Base-by-base conservation (phyloP, 2,113 vertebrate species). In the Callipepla californica region DNA sequence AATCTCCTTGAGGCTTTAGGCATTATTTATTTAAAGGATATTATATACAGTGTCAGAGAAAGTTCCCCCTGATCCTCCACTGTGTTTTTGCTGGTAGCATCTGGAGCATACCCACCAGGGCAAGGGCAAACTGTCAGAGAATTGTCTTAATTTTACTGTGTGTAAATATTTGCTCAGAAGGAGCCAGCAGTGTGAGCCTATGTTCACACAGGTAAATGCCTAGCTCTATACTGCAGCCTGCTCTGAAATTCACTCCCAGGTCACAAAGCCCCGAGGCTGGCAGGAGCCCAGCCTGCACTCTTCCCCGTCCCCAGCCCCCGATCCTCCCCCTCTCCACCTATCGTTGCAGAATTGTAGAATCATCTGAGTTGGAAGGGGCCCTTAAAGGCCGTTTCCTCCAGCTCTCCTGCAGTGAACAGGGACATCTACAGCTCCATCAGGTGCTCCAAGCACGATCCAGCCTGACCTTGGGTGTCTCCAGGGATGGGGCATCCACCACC, bases 1-100 rank as follows among this genome's bases (percentile, higher is more conserved):
- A 94, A 95, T 94, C 93, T 95, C 94, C 92, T 96, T 32, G 53
- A 91, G 94, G 80, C 82, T 95, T 95, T 93, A 90, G 92, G 81
- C 89, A 94, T 96, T 95, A 94, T 94, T 97, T 96, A 95, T 95
- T 96, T 95, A 97, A 96, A 95, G 75, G 88, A 91, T 96, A 94
- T 87, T 93, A 94, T 78, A 94, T 78, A 88, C 91, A 92, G 91
- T 85, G 90, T 63, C 93, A 94, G 82, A 90, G 94, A 89, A 95
- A 91, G 95, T 91, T 82, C 58, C 93, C 94, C 73, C 73, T 91
- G 88, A 94, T 87, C 53, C 95, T 93, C 85, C 75, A 28, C 90
- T 30, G n/a, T 62, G 32, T 77, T 96, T 94, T 19, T 72, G 22
- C 89, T 80, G 61, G 89, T 89, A 96, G 76, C 81, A 94, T 92